Base-by-base conservation (phyloP, 2,888 invertebrate genomes). In the Ametastegia equiseti region DNA sequence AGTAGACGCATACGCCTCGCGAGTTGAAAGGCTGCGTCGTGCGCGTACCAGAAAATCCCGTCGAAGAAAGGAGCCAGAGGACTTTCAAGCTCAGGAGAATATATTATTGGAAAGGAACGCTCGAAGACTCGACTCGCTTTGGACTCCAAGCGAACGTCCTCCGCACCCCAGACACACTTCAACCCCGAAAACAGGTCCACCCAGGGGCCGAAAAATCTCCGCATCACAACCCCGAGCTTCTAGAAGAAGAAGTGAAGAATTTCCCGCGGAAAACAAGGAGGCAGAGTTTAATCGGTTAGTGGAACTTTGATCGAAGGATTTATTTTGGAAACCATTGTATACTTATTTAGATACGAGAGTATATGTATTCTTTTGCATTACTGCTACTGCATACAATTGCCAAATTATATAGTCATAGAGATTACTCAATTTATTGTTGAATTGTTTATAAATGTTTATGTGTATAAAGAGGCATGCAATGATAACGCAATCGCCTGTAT, bases 91-190 rank as follows among this genome's bases (percentile, higher is more conserved):
- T 45, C 15, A 36, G 33, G 75, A 75, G 1, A 11, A 19, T 39
- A 67, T 33, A 13, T 67, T 15, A n/a, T 67, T n/a, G 4, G 36
- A 67, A 67, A 67, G 65, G n/a, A 36, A 36, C 19, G 39, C 78
- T 27, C 36, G 23, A 23, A 83, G 85, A 47, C 75, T 86, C 5
- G 82, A 83, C 73, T 83, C 83, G 23, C 80, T 85, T 30, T 86
- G 85, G 86, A 82, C 80, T 19, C 84, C 86, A 1, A 84, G 82
- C 39, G 86, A 83, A 27, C 30, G 83, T 57, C 83, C 85, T 13
- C 85, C 88, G 15, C 84, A 85, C 82, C 90, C 90, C 1, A 84
- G 87, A 0, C 88, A 85, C 80, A 89, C 90, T 0, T 91, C 91
- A 36, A 91, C 91, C 0, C 91, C 91, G 1, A 91, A 78, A 54